Percentiles rank a stretch among this genome's conserved stretches.
Conservation (phyloP, 2,888 invertebrate species). For the Parnassius orleans region DNA sequence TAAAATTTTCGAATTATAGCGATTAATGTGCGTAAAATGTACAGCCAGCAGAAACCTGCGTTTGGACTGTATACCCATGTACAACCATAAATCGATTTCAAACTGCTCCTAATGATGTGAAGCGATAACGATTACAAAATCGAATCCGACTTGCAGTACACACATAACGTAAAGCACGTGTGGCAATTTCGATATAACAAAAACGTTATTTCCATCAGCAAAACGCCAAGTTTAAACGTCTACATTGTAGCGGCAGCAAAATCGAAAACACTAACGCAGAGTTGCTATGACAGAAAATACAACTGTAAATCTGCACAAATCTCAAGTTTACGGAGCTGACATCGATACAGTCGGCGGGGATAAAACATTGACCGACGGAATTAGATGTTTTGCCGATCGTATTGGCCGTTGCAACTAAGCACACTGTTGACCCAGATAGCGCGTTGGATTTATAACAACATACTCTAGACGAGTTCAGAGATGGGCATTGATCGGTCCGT, state of each 20-base stretch:
- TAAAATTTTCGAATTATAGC: too few species aligned
- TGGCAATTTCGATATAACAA: slow-evolving; percentile 13
- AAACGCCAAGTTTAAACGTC: slow-evolving; percentile 19
- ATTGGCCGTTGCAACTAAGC: slow-evolving; percentile 35
- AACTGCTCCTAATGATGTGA: too few species aligned
- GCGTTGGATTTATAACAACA: slow-evolving; percentile 40
- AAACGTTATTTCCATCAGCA: slow-evolving; percentile 19
- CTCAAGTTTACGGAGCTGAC: slow-evolving; percentile 34
- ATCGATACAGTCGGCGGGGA: slow-evolving; percentile 36
- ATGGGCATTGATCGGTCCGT: slow-evolving; percentile 26
- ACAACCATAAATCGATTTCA: too few species aligned
- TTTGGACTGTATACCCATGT: too few species aligned
- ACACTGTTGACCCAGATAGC: slow-evolving; percentile 47
- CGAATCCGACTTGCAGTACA: too few species aligned
- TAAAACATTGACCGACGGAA: slow-evolving; percentile 54
- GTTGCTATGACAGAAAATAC: slow-evolving; percentile 47
- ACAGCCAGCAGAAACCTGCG: too few species aligned
- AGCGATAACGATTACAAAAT: too few species aligned
- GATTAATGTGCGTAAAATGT: too few species aligned
- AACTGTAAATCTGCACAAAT: slow-evolving; percentile 33
- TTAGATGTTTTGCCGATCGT: slow-evolving; percentile 60
- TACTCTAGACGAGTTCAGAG: slow-evolving; percentile 31
- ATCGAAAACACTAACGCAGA: slow-evolving; percentile 26
- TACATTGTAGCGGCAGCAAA: slow-evolving; percentile 28
- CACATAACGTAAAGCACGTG: slow-evolving; percentile 12